These are phyloP conservation scores for Phenganax stokvisi DNA, from an alignment of 92 coral and sea anemone genomes.

Conservation along the genomic window DNA sequence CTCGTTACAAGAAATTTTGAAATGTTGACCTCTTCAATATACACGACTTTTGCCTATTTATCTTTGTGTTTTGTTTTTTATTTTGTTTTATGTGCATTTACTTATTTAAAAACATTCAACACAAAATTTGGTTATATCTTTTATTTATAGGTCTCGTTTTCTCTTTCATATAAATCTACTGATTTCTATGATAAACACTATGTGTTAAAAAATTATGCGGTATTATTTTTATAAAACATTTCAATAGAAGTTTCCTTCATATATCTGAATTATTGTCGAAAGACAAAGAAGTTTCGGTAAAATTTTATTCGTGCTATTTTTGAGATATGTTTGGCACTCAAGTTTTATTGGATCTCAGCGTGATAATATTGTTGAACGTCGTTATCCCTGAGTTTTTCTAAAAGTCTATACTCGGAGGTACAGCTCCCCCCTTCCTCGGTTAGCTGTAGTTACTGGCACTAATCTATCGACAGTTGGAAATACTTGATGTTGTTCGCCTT, in stretches of 20 bases:
- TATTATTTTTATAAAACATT: no score
- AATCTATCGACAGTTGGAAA: constrained; percentile 5
- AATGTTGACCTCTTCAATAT: no score
- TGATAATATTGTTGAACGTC: neutral
- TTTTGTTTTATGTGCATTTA: neutral
- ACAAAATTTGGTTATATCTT: neutral
- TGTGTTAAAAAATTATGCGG: no score
- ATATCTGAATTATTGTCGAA: no score
- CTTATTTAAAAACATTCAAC: neutral
- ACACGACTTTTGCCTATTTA: no score
- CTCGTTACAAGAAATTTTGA: no score
- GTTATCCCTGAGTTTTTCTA: neutral
- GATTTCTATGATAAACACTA: neutral
- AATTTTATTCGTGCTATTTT: no score
- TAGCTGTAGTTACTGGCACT: constrained; percentile 10
- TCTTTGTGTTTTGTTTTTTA: neutral
- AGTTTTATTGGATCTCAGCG: no score
- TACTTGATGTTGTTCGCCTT: constrained; percentile 12
- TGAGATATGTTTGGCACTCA: no score
- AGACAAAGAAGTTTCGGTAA: no score
- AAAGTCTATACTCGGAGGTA: constrained; percentile 17
- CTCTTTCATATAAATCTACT: neutral
- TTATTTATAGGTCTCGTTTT: neutral
- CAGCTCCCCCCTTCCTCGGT: constrained; percentile 24
- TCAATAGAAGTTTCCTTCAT: no score